Evolutionary conservation across 2,113 vertebrate species (phyloP).

Genomic region (Chunga burmeisteri): DNA sequence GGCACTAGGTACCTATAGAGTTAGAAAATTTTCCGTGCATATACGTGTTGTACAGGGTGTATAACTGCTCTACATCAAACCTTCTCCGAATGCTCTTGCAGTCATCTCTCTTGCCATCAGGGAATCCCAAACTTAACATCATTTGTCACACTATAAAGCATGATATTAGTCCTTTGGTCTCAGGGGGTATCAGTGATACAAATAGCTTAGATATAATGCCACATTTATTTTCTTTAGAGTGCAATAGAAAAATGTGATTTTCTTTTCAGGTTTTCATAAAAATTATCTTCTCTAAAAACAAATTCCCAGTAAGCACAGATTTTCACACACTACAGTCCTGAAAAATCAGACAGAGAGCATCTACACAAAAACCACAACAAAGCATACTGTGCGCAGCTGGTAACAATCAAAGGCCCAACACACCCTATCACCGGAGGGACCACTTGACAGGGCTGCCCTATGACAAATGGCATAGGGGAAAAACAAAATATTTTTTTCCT

Average conservation of each 20-base stretch:
- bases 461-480: not conserved
- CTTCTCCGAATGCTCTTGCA: not conserved
- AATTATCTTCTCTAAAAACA: not conserved
- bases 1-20: not conserved
- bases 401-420: not conserved
- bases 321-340: not conserved
- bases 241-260: not conserved
- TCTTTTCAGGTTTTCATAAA: not conserved
- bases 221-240: not conserved
- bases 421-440: not conserved
- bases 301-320: not conserved
- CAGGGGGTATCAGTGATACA: not conserved
- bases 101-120: not conserved
- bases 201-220: not conserved
- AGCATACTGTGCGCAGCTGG: not conserved
- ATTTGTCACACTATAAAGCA: slow-evolving; percentile 11
- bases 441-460: not conserved
- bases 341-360: not conserved
- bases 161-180: not conserved
- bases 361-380: not conserved
- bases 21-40: not conserved
- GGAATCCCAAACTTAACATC: not conserved
- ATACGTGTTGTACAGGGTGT: not conserved
- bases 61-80: not conserved
- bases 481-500: not conserved